Evolutionary conservation across 2,888 invertebrate genomes (phyloP).

Genomic region (Eubasilissa splendida): DNA sequence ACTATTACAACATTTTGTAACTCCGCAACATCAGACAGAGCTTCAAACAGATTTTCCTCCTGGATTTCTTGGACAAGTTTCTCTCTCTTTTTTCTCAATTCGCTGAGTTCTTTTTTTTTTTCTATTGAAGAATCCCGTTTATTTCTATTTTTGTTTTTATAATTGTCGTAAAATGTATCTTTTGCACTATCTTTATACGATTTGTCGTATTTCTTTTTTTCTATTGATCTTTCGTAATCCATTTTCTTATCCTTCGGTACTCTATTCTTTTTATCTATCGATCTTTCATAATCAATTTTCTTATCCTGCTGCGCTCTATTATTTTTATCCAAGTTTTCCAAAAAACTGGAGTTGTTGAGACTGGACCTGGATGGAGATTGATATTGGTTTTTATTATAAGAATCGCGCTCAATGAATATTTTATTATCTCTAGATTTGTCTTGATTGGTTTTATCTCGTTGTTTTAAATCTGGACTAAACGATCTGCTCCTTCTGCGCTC

Average conservation of each 20-base stretch:
- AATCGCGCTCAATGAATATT: not conserved
- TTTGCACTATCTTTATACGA: too few species aligned
- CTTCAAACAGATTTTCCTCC: slow-evolving; percentile 46
- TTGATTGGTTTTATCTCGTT: not conserved
- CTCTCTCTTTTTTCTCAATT: slow-evolving; percentile 46
- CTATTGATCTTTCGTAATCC: not conserved
- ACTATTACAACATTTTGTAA: slow-evolving; percentile 59
- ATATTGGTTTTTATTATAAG: not conserved
- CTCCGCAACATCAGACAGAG: slow-evolving; percentile 57
- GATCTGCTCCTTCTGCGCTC: slow-evolving; percentile 1
- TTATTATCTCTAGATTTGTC: slow-evolving; percentile 10
- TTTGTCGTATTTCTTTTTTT: too few species aligned
- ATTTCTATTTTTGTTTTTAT: not conserved
- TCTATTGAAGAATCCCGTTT: slow-evolving; percentile 8
- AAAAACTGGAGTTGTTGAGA: not conserved
- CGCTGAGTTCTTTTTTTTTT: slow-evolving; percentile 33
- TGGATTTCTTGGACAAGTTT: slow-evolving; percentile 44
- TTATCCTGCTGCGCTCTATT: too few species aligned
- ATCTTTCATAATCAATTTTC: not conserved
- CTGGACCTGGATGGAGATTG: not conserved
- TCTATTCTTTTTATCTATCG: too few species aligned
- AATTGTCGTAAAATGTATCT: too few species aligned
- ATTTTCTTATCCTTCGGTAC: too few species aligned
- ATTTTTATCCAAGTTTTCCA: too few species aligned
- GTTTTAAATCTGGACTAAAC: not conserved